Base-by-base conservation (phyloP, 2,113 vertebrate species). In the Nannospalax galili region DNA sequence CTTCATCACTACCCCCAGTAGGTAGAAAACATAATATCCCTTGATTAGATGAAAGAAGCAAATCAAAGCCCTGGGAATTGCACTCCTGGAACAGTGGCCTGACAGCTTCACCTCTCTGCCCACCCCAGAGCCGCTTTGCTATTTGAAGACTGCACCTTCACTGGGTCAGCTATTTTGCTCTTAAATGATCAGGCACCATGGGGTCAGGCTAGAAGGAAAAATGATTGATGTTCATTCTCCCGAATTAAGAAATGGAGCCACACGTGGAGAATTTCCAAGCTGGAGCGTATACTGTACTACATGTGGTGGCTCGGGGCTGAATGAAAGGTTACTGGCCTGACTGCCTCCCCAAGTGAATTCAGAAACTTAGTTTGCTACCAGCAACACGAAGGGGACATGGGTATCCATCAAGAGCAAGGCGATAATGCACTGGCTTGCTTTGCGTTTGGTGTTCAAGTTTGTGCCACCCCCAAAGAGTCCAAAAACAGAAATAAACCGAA, bases 201-300 rank as follows among this genome's bases (percentile, higher is more conserved):
- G 32, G 30, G 65, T 82, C 32, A 40, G 91, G 65, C 77, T 74
- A 84, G 86, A 45, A 84, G 72, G 56, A 82, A 70, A 67, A 58
- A 64, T 35, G 72, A 95, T 5, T 37, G 73, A 85, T 58, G 45
- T 79, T 85, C 90, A 40, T 72, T 90, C 88, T 90, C 75, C 42
- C 69, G 32, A 94, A 84, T 93, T 86, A 96, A 95, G 88, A 95
- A 95, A 80, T 32, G 65, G 7, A 92, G 42, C 28, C 87, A 84
- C 20, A 42, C 40, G 14, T 9, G 80, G n/a, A 94, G 58, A 6
- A 73, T 75, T 95, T 93, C 91, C 85, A 74, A 92, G 70, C 70
- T 84, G 60, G 35, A 85, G 90, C 80, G 81, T 72, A 22, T 58
- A 75, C 73, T 67, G 1, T 5, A 84, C 65, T 58, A 8, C 0